phyloP scores from a whole-genome alignment of 2,113 vertebrate genomes.

The Anthoscopus minutus region DNA sequence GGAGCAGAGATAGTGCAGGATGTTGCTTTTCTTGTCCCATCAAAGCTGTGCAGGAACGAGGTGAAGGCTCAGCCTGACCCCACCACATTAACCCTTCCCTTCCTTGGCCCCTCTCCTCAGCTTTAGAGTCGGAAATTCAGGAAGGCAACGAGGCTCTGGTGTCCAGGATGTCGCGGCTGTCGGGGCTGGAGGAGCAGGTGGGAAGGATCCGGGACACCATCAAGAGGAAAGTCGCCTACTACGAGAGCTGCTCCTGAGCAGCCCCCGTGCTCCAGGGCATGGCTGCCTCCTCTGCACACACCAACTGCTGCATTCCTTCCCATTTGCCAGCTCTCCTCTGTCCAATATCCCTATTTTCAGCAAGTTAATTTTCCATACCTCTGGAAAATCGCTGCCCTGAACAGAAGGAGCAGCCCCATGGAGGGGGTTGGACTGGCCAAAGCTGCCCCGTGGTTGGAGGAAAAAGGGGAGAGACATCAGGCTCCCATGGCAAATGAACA shows the following conservation, averaged over 20 bases:
- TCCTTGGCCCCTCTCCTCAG: constrained; percentile 55
- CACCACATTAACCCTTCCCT: not conserved
- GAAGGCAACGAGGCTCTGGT: constrained; percentile 68
- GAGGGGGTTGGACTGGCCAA: not conserved
- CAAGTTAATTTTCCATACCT: not conserved
- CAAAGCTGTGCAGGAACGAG: not conserved
- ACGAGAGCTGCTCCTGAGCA: constrained; percentile 69
- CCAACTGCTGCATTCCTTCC: not conserved
- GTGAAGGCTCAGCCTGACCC: not conserved
- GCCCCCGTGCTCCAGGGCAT: fast-evolving
- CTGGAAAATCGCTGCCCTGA: not conserved
- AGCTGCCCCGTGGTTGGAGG: not conserved
- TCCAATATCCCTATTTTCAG: not conserved
- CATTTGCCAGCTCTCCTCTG: not conserved
- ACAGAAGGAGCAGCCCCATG: not conserved
- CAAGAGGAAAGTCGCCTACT: constrained; percentile 48
- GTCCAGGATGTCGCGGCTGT: constrained; percentile 64
- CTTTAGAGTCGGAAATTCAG: constrained; percentile 73
- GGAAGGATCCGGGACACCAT: constrained; percentile 70
- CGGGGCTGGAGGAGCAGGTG: constrained; percentile 70
- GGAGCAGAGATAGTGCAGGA: not conserved
- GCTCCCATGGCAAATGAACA: not conserved
- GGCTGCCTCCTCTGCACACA: not conserved
- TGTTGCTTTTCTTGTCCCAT: not conserved
- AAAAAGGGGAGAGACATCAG: not conserved